These are phyloP conservation scores for Sericinus montela DNA, from an alignment of 2,888 invertebrate species.

Conservation along the genomic window DNA sequence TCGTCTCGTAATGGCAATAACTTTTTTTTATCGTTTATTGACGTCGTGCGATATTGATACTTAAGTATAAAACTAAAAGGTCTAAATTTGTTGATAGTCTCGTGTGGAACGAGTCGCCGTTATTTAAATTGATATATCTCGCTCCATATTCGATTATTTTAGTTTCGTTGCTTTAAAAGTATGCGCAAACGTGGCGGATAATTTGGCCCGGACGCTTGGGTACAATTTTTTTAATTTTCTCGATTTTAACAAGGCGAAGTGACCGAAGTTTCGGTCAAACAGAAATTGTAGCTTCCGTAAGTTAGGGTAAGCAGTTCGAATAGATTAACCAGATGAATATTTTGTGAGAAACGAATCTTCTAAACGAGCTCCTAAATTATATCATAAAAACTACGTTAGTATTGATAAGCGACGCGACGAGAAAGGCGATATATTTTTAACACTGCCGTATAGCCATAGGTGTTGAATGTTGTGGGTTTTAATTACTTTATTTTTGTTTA, in stretches of 20 bases:
- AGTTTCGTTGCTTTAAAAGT: constrained; percentile 1
- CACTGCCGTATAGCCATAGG: constrained; percentile 68
- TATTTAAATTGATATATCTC: constrained; percentile 30
- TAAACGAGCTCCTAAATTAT: constrained; percentile 47
- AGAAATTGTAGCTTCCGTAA: constrained; percentile 34
- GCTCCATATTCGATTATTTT: constrained; percentile 36
- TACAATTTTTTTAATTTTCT: constrained; percentile 51
- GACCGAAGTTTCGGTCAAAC: constrained; percentile 3
- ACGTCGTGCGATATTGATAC: constrained; percentile 6
- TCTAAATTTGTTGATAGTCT: not conserved
- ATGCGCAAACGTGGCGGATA: constrained; percentile 26
- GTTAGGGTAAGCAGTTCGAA: constrained; percentile 40
- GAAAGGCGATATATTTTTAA: constrained; percentile 63
- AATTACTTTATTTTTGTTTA: no score
- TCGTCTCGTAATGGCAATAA: constrained; percentile 7
- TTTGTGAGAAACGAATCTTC: constrained; percentile 49
- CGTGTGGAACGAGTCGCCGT: not conserved
- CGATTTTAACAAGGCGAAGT: constrained; percentile 14
- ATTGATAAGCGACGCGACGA: constrained; percentile 15
- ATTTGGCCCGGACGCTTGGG: constrained; percentile 57
- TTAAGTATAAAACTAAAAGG: not conserved
- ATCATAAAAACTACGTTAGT: constrained; percentile 34
- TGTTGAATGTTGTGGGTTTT: constrained; percentile 31
- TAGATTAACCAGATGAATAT: constrained; percentile 57
- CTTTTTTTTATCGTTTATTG: not conserved